Conservation (phyloP, 2,113 vertebrate species). For the Pleuronectes platessa region DNA sequence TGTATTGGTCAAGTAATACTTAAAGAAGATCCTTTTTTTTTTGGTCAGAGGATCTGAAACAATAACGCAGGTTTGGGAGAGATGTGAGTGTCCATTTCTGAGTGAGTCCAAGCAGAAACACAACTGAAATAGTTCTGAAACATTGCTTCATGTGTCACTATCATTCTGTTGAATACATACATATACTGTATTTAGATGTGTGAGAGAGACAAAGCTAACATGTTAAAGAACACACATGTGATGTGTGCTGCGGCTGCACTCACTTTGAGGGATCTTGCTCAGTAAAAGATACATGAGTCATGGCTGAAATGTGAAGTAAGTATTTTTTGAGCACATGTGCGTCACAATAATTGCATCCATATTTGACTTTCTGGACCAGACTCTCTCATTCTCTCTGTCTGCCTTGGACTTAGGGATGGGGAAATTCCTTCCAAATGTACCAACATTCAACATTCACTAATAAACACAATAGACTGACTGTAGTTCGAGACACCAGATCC, state of each 20-base stretch:
- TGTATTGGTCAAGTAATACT: background rate
- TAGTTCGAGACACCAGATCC: conserved; percentile 17
- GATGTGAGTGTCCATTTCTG: background rate
- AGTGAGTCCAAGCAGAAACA: background rate
- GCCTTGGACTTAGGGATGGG: conserved; percentile 15
- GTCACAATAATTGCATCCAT: conserved; percentile 55
- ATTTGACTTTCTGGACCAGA: conserved; percentile 23
- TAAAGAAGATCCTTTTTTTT: too few relatives aligned
- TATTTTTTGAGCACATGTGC: conserved; percentile 48
- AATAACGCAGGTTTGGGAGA: background rate
- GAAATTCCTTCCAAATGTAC: conserved; percentile 44
- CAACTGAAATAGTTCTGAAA: background rate
- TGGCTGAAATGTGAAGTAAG: conserved; percentile 19
- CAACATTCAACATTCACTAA: conserved; percentile 39
- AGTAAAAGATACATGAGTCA: conserved; percentile 37
- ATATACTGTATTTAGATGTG: too few relatives aligned
- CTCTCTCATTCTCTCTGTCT: conserved; percentile 3
- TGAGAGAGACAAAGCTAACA: background rate
- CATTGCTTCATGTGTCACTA: too few relatives aligned
- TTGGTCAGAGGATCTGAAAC: too few relatives aligned
- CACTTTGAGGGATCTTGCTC: background rate
- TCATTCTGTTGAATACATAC: background rate
- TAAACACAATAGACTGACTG: conserved; percentile 41
- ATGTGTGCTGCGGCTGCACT: conserved; percentile 13
- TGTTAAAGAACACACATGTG: background rate